Conservation (phyloP, 2,113 vertebrate species). For the Delphinapterus leucas region DNA sequence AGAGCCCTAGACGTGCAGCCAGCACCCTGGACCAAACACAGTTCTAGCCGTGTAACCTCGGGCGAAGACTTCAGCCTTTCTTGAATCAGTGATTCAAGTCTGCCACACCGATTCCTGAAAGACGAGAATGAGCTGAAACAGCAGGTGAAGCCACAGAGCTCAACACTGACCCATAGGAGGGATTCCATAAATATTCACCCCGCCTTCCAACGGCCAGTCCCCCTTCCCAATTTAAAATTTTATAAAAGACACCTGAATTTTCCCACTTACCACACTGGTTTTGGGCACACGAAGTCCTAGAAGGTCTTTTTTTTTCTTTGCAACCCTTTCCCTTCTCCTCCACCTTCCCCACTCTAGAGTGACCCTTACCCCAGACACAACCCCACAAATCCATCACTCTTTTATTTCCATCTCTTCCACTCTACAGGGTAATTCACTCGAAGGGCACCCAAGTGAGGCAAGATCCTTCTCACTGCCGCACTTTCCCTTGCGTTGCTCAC, state of each 20-base stretch:
- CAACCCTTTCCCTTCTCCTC: neutral
- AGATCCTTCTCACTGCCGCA: accelerated
- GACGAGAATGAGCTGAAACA: too few relatives aligned
- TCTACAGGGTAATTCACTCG: too few relatives aligned
- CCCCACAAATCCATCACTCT: neutral
- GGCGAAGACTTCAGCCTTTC: neutral
- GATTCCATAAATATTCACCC: neutral
- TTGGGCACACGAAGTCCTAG: neutral
- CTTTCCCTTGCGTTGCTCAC: neutral
- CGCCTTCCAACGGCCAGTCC: accelerated
- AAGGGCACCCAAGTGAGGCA: neutral
- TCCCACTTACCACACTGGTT: neutral
- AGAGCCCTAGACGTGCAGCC: neutral
- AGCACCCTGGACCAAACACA: neutral
- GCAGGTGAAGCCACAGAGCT: neutral
- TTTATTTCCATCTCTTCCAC: neutral
- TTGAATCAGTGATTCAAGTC: neutral
- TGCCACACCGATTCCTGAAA: neutral
- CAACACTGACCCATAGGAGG: accelerated
- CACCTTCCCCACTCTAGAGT: too few relatives aligned
- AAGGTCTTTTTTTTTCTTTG: neutral
- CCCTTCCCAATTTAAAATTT: neutral
- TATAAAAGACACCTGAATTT: neutral
- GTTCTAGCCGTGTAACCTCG: neutral
- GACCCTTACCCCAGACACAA: neutral